Evolutionary conservation across 2,888 invertebrate species (phyloP), one percentile per base, ranked within the genome.

Genomic region (Trisateles emortualis): DNA sequence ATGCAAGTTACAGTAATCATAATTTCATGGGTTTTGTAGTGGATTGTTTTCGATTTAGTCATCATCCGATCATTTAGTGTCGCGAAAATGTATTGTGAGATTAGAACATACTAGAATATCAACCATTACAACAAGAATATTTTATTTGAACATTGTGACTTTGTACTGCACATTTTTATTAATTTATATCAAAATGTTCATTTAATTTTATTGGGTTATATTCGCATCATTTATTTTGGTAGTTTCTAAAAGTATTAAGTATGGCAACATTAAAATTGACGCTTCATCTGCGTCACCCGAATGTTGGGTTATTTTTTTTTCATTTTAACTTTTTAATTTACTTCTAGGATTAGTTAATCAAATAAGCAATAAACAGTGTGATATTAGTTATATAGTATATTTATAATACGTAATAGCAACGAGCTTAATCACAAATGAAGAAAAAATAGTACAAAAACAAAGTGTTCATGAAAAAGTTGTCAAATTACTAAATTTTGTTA

Each of bases 401-500:
- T 59, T 32, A 9, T 42, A 19, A 24, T 42, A 42, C 26, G 17
- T 16, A 22, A 49, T 16, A 39, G 42, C 11, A 13, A 47, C 41
- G 39, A 40, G 32, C 17, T 4, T 47, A 33, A 30, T 44, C 6
- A 17, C n/a, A 35, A 11, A 5, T 8, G 22, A 40, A 13, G 32
- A 24, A 52, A 42, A n/a, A 13, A 29, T 52, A 42, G 8, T 52
- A 42, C 3, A 43, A 39, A 30, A 35, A n/a, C 26, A 26, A 26
- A 45, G 32, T 48, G 2, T 11, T 10, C 9, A 43, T 5, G n/a
- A 26, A 24, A 5, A 43, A 19, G 26, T 43, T 59, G 14, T 41
- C 26, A 48, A 48, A 48, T 42, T 50, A 46, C 58, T 62, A 43
- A 51, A 73, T 75, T 76, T 86, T 87, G 86, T 92, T 88, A 50